Base-by-base conservation (phyloP, 2,113 vertebrate species). In the Sander vitreus region DNA sequence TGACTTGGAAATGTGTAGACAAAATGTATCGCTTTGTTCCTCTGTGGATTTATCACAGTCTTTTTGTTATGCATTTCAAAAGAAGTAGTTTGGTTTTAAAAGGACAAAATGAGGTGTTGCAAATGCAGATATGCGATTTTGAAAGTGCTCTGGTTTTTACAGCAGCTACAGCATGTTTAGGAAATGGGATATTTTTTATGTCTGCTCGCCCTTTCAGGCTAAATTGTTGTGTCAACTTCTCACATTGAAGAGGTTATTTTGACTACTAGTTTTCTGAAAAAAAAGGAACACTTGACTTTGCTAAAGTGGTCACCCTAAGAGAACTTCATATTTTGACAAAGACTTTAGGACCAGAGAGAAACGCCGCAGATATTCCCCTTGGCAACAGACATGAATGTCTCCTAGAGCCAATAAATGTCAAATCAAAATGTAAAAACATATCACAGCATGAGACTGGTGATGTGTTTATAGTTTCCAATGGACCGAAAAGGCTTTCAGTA, bases 381-480 rank as follows among this genome's bases (percentile, higher is more conserved):
- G 33, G 82, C 57, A 59, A 58, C 67, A 63, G 16, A 66, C 43
- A 81, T 39, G 33, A 78, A 80, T 51, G 51, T 45, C 60, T 78
- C 74, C 27, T 9, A 19, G 30, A 81, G 66, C 33, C 67, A 85
- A 73, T 84, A 68, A 73, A 85, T 84, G 74, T 79, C 77, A 84
- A 78, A 57, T 70, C 67, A 80, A 60, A 88, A 88, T 47, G 54
- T 81, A 77, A 75, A 85, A 83, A 74, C 54, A 87, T 73, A 85
- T 71, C 54, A 65, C 75, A 76, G 53, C 70, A 48, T 55, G 77
- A 30, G 43, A 19, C 60, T 50, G 60, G 23, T 70, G 65, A 72
- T 78, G 54, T 75, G 19, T 81, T 78, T 85, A 75, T 66, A 45
- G 23, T 45, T 72, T 80, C 64, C 82, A 78, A 87, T 69, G 68